Base-by-base conservation (phyloP, 2,113 vertebrate species). In the Monarcha castaneiventris region DNA sequence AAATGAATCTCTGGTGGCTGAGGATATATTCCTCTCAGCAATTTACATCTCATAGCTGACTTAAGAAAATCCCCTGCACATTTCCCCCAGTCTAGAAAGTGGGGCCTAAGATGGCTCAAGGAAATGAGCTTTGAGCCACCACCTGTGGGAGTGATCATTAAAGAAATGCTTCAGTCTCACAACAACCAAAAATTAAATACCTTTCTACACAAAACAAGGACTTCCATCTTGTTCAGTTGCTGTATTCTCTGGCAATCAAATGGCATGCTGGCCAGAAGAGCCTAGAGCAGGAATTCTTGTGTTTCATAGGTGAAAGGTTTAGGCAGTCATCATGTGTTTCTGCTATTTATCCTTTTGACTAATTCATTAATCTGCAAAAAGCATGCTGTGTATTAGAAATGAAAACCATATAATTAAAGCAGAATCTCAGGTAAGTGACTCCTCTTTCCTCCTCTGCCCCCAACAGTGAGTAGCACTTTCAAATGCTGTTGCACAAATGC, bases 81-180 rank as follows among this genome's bases (percentile, higher is more conserved):
- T 52, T 68, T 51, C 7, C 16, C 16, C 11, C 18, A 6, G 19
- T 48, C 30, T 64, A 74, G 44, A 64, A 81, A 44, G 33, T 29
- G 12, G 3, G 12, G 10, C 3, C 10, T 71, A 16, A 66, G n/a
- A 16, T 21, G 32, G 39, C 43, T 84, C 0, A 2, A 88, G 20
- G 7, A 37, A 35, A 35, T 0, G 2, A 54, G 29, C 14, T 73
- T 87, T 9, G 2, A 59, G 39, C 29, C 1, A 2, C 14, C 23
- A 29, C n/a, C 35, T 33, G 41, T 72, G 46, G n/a, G 43, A 86
- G 16, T 2, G 1, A 59, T 74, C 48, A 72, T 68, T n/a, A 73
- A 52, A 84, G 9, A 87, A 72, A 64, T 35, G 46, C 33, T 66
- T 94, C 49, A 66, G 71, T n/a, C 22, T 69, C 13, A 35, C 6